Conservation (phyloP, 2,113 vertebrate species). For the Cyanoramphus novaezelandiae region DNA sequence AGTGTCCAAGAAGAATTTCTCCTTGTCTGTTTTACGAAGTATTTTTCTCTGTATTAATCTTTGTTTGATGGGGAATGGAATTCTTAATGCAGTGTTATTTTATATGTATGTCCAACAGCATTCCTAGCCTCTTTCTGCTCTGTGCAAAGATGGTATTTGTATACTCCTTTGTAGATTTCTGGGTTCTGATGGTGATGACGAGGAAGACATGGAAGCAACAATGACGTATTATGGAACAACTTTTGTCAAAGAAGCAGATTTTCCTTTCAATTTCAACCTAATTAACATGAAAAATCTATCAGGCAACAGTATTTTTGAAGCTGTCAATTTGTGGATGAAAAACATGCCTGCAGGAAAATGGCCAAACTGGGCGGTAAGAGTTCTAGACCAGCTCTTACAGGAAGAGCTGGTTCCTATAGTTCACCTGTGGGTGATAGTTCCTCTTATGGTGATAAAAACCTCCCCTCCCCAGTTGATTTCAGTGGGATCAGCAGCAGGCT, state of each 20-base stretch:
- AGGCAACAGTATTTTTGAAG: slow-evolving; percentile 74
- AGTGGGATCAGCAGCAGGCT: not conserved
- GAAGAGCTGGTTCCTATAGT: not conserved
- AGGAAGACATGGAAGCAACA: slow-evolving; percentile 80
- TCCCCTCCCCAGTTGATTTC: accelerated
- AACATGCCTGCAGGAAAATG: slow-evolving; percentile 91
- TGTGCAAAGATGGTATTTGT: not conserved
- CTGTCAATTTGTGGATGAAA: slow-evolving; percentile 88
- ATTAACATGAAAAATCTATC: slow-evolving; percentile 78
- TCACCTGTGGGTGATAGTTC: not conserved
- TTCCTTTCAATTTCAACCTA: slow-evolving; percentile 91
- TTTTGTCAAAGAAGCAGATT: slow-evolving; percentile 87
- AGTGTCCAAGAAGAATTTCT: not conserved
- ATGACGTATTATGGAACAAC: slow-evolving; percentile 91
- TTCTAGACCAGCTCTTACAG: not conserved
- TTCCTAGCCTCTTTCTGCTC: not conserved
- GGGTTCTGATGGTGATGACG: slow-evolving; percentile 81
- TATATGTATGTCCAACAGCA: not conserved
- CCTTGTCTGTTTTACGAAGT: not conserved
- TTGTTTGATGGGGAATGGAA: not conserved
- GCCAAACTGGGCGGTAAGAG: slow-evolving; percentile 96
- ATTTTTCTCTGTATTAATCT: not conserved
- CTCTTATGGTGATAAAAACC: not conserved
- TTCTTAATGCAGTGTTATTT: not conserved
- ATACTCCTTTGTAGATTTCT: slow-evolving; percentile 81